phyloP scores from a whole-genome alignment of 2,888 invertebrate genomes.

The Ellobium chinense region DNA sequence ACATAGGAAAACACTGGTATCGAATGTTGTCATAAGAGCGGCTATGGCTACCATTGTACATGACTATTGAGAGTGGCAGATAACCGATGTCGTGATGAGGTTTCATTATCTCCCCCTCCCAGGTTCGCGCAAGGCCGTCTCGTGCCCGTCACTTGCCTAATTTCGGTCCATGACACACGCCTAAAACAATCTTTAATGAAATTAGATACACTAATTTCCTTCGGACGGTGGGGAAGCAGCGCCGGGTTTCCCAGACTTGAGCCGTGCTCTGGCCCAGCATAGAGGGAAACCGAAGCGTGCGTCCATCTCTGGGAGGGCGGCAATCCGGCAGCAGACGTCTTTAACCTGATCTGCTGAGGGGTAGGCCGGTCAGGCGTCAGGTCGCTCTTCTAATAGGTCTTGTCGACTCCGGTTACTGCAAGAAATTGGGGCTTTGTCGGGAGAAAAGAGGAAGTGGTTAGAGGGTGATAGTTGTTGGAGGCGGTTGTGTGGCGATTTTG shows the following conservation, averaged over 20 bases:
- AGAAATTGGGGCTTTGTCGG: neutral
- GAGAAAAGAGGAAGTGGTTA: too few species aligned
- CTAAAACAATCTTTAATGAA: conserved; percentile 6
- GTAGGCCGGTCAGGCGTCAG: neutral
- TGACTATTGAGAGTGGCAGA: too few species aligned
- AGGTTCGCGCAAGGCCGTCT: neutral
- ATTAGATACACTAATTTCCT: conserved; percentile 3
- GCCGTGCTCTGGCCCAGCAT: neutral
- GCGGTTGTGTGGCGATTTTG: neutral
- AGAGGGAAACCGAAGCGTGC: neutral
- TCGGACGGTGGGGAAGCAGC: neutral
- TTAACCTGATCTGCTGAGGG: neutral
- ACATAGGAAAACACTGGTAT: too few species aligned
- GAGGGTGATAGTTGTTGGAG: neutral
- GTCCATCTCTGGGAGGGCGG: neutral
- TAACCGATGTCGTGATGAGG: neutral
- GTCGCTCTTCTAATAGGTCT: neutral
- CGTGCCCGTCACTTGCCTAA: neutral
- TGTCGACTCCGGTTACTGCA: neutral
- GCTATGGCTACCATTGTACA: too few species aligned
- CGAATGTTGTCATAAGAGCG: too few species aligned
- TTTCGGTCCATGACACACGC: neutral
- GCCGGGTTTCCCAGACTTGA: neutral
- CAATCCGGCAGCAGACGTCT: neutral
- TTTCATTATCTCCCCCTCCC: neutral